Conservation (phyloP, 2,888 invertebrate genomes). For the Melanargia galathea region DNA sequence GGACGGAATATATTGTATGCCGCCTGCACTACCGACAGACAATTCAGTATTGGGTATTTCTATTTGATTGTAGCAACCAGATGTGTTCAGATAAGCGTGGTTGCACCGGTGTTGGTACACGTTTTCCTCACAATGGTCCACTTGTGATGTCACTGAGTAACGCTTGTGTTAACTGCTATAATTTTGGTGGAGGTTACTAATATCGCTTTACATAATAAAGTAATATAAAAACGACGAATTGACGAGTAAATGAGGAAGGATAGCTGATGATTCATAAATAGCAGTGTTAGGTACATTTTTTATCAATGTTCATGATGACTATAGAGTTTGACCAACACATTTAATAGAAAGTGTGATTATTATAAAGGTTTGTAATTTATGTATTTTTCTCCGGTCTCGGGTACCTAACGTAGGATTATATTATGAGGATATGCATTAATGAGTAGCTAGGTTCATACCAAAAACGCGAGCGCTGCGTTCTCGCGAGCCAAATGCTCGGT, state of each 20-base stretch:
- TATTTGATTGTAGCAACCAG: constrained; percentile 48
- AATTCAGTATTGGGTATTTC: constrained; percentile 19
- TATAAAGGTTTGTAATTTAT: no score
- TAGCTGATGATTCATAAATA: background rate
- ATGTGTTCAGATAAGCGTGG: constrained; percentile 78
- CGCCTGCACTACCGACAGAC: background rate
- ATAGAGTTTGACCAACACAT: no score
- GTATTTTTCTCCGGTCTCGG: no score
- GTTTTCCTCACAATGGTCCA: constrained; percentile 55
- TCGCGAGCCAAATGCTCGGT: no score
- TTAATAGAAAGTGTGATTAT: no score
- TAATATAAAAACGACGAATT: no score
- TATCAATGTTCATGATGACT: no score
- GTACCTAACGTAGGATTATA: no score
- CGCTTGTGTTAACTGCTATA: constrained; percentile 54
- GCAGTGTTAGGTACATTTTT: background rate
- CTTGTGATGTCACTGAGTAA: constrained; percentile 49
- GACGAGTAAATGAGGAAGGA: background rate
- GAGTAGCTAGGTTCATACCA: no score
- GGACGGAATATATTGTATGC: background rate
- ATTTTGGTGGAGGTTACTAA: constrained; percentile 55
- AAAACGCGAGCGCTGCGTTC: no score
- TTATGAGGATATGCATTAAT: no score
- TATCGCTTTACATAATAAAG: constrained; percentile 23
- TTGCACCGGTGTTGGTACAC: constrained; percentile 72